Evolutionary conservation across 2,888 invertebrate species (phyloP).

Genomic region (Erynnis tages): DNA sequence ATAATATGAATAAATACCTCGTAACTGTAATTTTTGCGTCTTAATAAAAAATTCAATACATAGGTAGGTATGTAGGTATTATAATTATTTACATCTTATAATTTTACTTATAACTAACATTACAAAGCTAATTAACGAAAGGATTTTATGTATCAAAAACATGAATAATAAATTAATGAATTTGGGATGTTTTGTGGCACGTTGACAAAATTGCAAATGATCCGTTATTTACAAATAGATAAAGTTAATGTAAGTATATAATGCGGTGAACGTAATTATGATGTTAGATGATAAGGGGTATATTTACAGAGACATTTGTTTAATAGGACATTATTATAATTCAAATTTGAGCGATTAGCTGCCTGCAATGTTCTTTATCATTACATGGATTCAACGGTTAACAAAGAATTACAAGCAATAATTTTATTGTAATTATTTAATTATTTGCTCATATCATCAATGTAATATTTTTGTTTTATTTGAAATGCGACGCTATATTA

Average conservation of each 20-base stretch:
- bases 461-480: too few relatives aligned
- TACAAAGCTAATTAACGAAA: conserved; percentile 74
- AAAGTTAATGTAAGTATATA: conserved; percentile 36
- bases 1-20: background rate
- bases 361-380: conserved; percentile 61
- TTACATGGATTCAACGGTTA: conserved; percentile 59
- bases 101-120: conserved; percentile 61
- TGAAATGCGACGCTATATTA: too few relatives aligned
- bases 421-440: too few relatives aligned
- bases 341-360: conserved; percentile 56
- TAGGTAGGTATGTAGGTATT: conserved; percentile 24
- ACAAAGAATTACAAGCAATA: too few relatives aligned
- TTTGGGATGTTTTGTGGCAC: conserved; percentile 69
- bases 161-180: conserved; percentile 80
- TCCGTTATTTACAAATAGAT: conserved; percentile 35
- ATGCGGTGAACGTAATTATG: conserved; percentile 42
- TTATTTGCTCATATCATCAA: too few relatives aligned
- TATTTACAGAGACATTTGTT: conserved; percentile 63
- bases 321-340: conserved; percentile 21
- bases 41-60: conserved; percentile 8
- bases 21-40: conserved; percentile 1
- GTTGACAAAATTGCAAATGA: conserved; percentile 40
- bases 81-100: conserved; percentile 66
- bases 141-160: conserved; percentile 62
- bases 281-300: conserved; percentile 38